Percentiles rank a stretch among this genome's conserved stretches.
Conservation (phyloP, 2,797 vertebrate species). For the Premnoplex brunnescens region DNA sequence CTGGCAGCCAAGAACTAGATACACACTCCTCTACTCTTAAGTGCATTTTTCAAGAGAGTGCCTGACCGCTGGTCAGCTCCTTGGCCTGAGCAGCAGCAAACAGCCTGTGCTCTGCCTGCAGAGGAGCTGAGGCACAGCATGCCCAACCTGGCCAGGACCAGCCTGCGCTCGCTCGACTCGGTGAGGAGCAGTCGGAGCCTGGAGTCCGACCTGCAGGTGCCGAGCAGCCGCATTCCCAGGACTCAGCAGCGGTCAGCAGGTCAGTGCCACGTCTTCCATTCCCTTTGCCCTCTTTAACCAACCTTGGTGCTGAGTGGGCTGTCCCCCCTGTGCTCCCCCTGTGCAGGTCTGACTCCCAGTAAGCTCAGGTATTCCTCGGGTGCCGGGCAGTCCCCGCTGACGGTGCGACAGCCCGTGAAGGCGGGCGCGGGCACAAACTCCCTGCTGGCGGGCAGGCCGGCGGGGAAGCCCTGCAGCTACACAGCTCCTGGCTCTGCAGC, state of each 20-base stretch:
- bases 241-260: conserved; percentile 86
- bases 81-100: not conserved
- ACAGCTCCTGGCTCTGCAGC: conserved; percentile 34
- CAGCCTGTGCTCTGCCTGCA: conserved; percentile 63
- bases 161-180: conserved; percentile 87
- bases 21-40: not conserved
- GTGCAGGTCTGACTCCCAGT: conserved; percentile 78
- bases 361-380: conserved; percentile 77
- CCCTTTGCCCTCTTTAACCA: rapidly evolving
- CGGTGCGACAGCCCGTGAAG: conserved; percentile 82
- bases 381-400: conserved; percentile 81
- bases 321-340: not conserved
- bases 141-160: conserved; percentile 91
- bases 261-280: not conserved
- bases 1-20: not conserved
- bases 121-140: conserved; percentile 93
- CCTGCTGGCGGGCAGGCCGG: conserved; percentile 76
- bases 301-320: too few relatives aligned
- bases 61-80: rapidly evolving
- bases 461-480: conserved; percentile 79
- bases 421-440: conserved; percentile 76
- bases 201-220: conserved; percentile 93
- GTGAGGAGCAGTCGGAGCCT: conserved; percentile 91
- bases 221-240: conserved; percentile 86
- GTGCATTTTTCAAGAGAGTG: rapidly evolving